Base-by-base conservation (phyloP, 2,113 vertebrate species). In the Dromaius novaehollandiae region DNA sequence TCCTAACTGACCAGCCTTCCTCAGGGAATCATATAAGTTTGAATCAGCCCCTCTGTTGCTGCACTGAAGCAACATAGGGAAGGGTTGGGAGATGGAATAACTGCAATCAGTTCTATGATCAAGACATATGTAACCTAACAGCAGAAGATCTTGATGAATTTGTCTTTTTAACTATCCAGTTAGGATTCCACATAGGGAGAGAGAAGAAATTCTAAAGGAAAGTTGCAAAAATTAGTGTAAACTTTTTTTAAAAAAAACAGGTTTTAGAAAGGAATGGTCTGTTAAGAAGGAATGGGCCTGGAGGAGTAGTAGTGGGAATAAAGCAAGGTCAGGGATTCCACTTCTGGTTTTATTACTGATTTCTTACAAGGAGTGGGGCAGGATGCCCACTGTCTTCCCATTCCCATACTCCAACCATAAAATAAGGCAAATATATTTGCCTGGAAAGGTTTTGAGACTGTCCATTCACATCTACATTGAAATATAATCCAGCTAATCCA, bases 371-470 rank as follows among this genome's bases (percentile, higher is more conserved):
- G 30, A 46, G 4, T 86, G n/a, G 63, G 90, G 90, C 71, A 95
- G 65, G 44, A 40, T 80, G 69, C 74, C 81, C 50, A 80, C 85
- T 88, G 11, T 83, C 25, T 91, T 91, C 92, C 44, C 8, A 2
- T 94, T 82, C 32, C n/a, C 50, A n/a, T 60, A 75, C 82, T 97
- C 63, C 71, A 91, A 25, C 44, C 87, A 66, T 82, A 87, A 93
- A 94, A 87, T 28, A 89, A 85, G 44, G 44, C 70, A 89, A 82
- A 64, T 21, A 26, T 74, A 74, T 89, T 89, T 97, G 78, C 7
- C 2, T 89, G 68, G 81, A 92, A 88, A 95, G 53, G 58, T 66
- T 92, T 92, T 93, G 78, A 94, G 78, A 50, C 44, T 53, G 68
- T 93, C 78, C 53, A 58, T 80, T 92, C 87, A 60, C 34, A 44